Conservation (phyloP, 2,797 vertebrate species). For the Paratrypauchen microcephalus region DNA sequence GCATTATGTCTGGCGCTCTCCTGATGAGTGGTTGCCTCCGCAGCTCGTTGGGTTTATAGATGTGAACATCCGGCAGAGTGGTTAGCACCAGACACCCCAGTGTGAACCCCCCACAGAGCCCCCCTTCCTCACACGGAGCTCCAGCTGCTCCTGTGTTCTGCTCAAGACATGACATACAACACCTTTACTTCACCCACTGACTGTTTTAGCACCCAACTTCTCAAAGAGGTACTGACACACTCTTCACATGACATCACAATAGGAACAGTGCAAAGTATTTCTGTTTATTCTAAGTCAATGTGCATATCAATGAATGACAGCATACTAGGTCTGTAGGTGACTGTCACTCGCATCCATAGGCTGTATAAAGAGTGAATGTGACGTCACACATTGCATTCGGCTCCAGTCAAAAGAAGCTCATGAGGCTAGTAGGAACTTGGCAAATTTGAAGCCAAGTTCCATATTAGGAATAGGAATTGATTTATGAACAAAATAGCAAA, state of each 20-base stretch:
- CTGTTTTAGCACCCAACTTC: neutral
- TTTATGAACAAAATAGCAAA: too few relatives aligned
- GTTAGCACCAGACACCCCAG: constrained; percentile 58
- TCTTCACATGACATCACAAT: neutral
- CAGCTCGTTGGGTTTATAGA: constrained; percentile 36
- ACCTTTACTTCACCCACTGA: constrained; percentile 23
- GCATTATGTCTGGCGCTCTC: constrained; percentile 25
- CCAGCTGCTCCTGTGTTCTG: constrained; percentile 42
- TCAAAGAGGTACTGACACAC: neutral
- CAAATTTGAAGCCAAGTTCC: too few relatives aligned
- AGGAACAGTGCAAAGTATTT: neutral
- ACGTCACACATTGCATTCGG: too few relatives aligned
- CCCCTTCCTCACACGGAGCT: constrained; percentile 18
- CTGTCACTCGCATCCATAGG: too few relatives aligned
- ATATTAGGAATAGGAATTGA: too few relatives aligned
- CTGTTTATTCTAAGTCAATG: neutral
- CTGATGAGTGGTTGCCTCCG: constrained; percentile 34
- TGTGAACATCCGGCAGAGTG: constrained; percentile 59
- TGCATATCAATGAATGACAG: neutral
- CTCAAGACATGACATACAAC: constrained; percentile 11
- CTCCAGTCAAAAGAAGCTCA: too few relatives aligned
- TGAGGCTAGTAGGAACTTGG: too few relatives aligned
- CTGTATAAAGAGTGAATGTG: too few relatives aligned
- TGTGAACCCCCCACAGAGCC: constrained; percentile 38
- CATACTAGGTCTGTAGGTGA: too few relatives aligned